A percentile compares a stretch with the other conserved stretches of the same genome.
Evolutionary conservation across 2,113 vertebrate genomes (phyloP).

Genomic region (Vimba vimba): DNA sequence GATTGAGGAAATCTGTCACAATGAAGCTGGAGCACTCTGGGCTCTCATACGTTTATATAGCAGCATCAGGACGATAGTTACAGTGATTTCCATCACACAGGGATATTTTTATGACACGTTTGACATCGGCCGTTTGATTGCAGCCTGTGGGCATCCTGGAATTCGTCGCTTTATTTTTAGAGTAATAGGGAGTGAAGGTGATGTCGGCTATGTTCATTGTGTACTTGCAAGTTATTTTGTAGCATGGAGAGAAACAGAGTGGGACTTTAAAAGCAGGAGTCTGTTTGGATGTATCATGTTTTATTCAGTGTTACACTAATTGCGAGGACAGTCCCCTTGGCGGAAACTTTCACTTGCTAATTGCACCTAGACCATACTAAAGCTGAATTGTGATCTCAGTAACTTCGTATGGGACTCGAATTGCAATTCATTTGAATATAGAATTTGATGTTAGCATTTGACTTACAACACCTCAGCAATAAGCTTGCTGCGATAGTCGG

Average conservation of each 20-base stretch:
- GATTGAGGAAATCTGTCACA: conserved; percentile 35
- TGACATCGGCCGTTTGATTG: conserved; percentile 1
- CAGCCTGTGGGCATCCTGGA: conserved; percentile 9
- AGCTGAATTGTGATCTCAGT: background rate
- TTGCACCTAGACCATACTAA: background rate
- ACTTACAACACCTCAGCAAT: background rate
- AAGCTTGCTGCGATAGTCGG: too few relatives aligned
- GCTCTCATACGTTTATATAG: background rate
- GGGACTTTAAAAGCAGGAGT: background rate
- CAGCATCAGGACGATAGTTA: background rate
- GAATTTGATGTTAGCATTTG: background rate
- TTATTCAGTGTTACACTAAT: background rate
- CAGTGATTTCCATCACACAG: background rate
- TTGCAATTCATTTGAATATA: background rate
- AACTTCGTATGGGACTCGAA: background rate
- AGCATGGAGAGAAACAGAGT: background rate
- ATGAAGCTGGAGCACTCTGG: background rate
- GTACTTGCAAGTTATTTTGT: background rate
- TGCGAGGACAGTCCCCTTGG: background rate
- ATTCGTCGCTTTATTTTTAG: background rate
- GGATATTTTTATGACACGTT: background rate
- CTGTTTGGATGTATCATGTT: background rate
- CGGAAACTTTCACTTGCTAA: background rate
- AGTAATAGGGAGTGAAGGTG: background rate
- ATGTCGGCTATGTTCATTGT: background rate